Percentiles rank a stretch among this genome's conserved stretches.
These are phyloP conservation scores for Diorhabda carinulata DNA, from an alignment of 1,140 invertebrate species.

Conservation along the genomic window DNA sequence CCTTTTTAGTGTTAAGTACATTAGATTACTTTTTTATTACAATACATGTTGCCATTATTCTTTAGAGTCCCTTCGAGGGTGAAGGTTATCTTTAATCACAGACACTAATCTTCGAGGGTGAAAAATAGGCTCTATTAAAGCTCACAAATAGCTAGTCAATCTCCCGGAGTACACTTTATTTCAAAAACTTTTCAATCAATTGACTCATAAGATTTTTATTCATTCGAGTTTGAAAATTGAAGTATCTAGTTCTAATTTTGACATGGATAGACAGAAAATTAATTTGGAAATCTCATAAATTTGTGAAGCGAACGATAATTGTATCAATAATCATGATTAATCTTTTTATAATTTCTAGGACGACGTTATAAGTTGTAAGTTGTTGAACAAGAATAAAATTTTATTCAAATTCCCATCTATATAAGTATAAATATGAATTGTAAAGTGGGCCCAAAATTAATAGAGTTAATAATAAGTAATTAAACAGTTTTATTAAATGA, in stretches of 20 bases:
- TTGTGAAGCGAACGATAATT: not conserved
- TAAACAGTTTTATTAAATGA: too few relatives aligned
- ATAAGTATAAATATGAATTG: too few relatives aligned
- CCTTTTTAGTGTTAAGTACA: not conserved
- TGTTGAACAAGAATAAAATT: too few relatives aligned
- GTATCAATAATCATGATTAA: too few relatives aligned
- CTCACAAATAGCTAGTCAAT: conserved; percentile 33
- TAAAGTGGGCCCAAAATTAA: too few relatives aligned
- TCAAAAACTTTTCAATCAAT: conserved; percentile 14
- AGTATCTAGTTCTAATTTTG: not conserved
- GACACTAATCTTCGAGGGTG: conserved; percentile 31
- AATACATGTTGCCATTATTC: not conserved
- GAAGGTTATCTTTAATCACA: conserved; percentile 27
- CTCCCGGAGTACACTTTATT: conserved; percentile 16
- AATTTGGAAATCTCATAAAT: not conserved
- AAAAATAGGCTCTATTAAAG: conserved; percentile 31
- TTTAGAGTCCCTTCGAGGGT: not conserved
- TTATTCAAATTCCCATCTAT: too few relatives aligned
- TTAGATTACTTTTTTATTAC: not conserved
- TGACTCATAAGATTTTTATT: conserved; percentile 11
- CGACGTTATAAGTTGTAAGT: too few relatives aligned
- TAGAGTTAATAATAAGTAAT: too few relatives aligned
- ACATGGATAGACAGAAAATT: not conserved
- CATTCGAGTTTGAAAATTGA: conserved; percentile 3
- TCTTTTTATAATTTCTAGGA: too few relatives aligned